These are phyloP conservation scores for Drosophila pseudotalamancana DNA, from an alignment of 2,888 invertebrate species.

Conservation along the genomic window DNA sequence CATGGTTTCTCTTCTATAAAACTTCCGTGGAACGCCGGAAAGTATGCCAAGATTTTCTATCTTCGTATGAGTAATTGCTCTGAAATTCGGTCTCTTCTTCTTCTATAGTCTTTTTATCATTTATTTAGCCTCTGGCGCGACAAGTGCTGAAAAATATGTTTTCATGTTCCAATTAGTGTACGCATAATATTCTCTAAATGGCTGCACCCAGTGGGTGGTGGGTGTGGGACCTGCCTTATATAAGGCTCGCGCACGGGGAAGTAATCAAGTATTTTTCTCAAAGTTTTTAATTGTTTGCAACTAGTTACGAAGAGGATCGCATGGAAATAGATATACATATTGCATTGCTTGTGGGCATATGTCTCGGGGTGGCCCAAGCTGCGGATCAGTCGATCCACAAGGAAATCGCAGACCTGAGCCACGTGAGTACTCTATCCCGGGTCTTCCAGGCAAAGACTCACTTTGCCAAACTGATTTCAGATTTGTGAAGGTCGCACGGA, in stretches of 20 bases:
- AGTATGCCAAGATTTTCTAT: slow-evolving; percentile 21
- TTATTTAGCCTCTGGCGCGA: slow-evolving; percentile 17
- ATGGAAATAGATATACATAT: slow-evolving; percentile 28
- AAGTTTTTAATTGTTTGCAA: slow-evolving; percentile 8
- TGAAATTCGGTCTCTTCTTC: background rate
- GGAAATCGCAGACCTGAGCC: slow-evolving; percentile 45
- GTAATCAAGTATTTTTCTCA: slow-evolving; percentile 11
- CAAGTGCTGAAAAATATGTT: slow-evolving; percentile 49
- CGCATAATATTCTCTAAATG: slow-evolving; percentile 12
- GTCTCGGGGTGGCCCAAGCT: slow-evolving; percentile 29
- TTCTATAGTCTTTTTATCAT: slow-evolving; percentile 26
- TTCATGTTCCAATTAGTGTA: slow-evolving; percentile 57
- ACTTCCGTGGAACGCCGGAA: no score
- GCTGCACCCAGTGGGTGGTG: slow-evolving; percentile 50
- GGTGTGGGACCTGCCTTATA: slow-evolving; percentile 38
- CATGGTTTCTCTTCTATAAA: no score
- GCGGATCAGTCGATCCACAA: slow-evolving; percentile 14
- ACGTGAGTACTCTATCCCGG: slow-evolving; percentile 50
- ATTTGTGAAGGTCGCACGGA: slow-evolving; percentile 55
- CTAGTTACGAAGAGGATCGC: background rate
- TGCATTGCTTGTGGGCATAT: slow-evolving; percentile 54
- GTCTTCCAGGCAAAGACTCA: background rate
- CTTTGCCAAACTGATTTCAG: slow-evolving; percentile 37
- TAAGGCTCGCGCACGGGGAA: slow-evolving; percentile 4
- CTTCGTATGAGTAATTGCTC: background rate